phyloP scores from a whole-genome alignment of 2,113 vertebrate species.

The Salminus brasiliensis region DNA sequence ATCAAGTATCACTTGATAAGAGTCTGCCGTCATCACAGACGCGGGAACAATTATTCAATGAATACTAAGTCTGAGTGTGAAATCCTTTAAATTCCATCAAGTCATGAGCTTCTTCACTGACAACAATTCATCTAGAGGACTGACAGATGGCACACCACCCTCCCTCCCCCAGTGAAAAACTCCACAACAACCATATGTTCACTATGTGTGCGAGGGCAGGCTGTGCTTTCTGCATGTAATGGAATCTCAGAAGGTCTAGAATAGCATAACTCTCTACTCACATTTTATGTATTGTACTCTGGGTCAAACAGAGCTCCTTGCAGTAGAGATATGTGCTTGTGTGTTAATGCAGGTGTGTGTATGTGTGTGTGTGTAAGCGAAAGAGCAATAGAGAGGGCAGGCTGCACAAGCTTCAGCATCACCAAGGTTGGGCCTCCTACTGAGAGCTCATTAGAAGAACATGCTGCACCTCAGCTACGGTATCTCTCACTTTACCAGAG shows the following conservation, averaged over 20 bases:
- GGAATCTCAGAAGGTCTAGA: neutral
- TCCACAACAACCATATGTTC: neutral
- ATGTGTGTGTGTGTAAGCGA: too few relatives aligned
- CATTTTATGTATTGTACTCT: neutral
- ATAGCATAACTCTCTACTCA: neutral
- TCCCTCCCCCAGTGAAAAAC: neutral
- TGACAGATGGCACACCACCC: neutral
- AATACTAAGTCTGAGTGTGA: neutral
- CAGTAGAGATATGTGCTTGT: neutral
- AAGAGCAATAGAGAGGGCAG: neutral
- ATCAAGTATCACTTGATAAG: neutral
- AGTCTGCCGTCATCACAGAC: neutral
- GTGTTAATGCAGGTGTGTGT: too few relatives aligned
- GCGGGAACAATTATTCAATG: neutral
- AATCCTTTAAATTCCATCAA: neutral
- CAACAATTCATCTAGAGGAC: neutral
- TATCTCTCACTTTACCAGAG: neutral
- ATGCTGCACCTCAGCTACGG: conserved; percentile 5
- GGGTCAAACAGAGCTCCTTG: conserved; percentile 13
- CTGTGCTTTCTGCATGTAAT: neutral
- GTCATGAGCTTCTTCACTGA: neutral
- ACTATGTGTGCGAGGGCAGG: neutral
- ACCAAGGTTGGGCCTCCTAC: neutral
- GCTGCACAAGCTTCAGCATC: neutral
- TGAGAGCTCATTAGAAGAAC: conserved; percentile 42